Evolutionary conservation across 2,113 vertebrate genomes (phyloP).

Genomic region (Etheostoma cragini): DNA sequence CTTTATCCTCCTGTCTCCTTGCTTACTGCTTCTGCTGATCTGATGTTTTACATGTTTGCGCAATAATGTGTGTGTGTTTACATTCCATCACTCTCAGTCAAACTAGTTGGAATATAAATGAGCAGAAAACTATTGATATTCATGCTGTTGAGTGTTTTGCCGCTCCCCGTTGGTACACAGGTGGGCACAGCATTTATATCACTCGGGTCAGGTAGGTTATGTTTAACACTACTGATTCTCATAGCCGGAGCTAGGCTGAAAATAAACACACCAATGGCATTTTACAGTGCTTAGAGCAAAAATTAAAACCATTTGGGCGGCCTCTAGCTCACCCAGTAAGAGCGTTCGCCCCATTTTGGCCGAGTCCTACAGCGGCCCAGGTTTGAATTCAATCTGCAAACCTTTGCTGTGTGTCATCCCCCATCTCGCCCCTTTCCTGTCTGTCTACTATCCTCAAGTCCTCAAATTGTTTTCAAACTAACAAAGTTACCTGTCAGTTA

Average conservation of each 20-base stretch:
- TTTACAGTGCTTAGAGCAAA: not conserved
- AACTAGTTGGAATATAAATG: conserved; percentile 15
- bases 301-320: not conserved
- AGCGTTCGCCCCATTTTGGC: too few relatives aligned
- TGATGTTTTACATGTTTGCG: conserved; percentile 19
- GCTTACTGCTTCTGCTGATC: conserved; percentile 11
- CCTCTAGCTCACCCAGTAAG: too few relatives aligned
- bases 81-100: conserved; percentile 24
- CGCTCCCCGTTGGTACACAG: not conserved
- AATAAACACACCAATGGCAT: not conserved
- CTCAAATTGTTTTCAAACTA: not conserved
- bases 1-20: not conserved
- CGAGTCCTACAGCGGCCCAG: too few relatives aligned
- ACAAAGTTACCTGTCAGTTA: not conserved
- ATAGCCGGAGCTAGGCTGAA: not conserved
- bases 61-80: conserved; percentile 33
- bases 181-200: not conserved
- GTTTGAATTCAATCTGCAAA: too few relatives aligned
- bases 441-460: not conserved
- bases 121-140: conserved; percentile 22
- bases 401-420: too few relatives aligned
- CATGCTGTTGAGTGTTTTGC: conserved; percentile 8
- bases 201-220: not conserved
- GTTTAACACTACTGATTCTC: not conserved
- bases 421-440: too few relatives aligned